These are phyloP conservation scores for Falco peregrinus DNA, from an alignment of 2,797 vertebrate species.

Conservation along the genomic window DNA sequence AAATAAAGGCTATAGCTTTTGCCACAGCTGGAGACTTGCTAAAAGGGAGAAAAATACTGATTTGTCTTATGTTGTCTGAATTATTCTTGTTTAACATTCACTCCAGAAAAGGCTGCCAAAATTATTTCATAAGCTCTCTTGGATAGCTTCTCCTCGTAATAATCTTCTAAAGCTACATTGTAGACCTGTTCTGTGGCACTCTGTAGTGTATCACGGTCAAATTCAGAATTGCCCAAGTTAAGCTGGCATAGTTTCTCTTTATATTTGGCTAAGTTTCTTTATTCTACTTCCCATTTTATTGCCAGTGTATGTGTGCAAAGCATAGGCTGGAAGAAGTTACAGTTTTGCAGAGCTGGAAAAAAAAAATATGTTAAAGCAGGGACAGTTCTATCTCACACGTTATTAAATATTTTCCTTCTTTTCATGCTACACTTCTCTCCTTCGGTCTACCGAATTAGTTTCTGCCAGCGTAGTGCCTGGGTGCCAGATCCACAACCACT, in stretches of 20 bases:
- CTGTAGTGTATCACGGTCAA: background rate
- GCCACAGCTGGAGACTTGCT: background rate
- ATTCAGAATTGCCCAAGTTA: background rate
- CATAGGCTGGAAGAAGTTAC: background rate
- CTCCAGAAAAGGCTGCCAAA: background rate
- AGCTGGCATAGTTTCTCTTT: background rate
- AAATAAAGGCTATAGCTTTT: background rate
- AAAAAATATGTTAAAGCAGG: background rate
- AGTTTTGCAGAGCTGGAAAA: background rate
- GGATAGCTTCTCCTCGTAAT: background rate
- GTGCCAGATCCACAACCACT: background rate
- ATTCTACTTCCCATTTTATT: background rate
- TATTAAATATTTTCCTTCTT: slow-evolving; percentile 13
- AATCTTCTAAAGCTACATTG: background rate
- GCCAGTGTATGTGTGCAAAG: background rate
- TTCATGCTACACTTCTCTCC: background rate
- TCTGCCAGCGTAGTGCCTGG: background rate
- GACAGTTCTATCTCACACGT: background rate
- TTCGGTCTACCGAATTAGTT: background rate
- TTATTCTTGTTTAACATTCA: background rate
- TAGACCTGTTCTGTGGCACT: background rate
- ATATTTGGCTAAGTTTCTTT: background rate
- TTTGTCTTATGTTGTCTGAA: background rate
- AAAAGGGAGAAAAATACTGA: background rate
- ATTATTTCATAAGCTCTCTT: background rate